A percentile compares a stretch with the other conserved stretches of the same genome.
These are phyloP conservation scores for Hermaeophaga mercurialis DNA, from an alignment of 2,888 invertebrate genomes.

Conservation along the genomic window DNA sequence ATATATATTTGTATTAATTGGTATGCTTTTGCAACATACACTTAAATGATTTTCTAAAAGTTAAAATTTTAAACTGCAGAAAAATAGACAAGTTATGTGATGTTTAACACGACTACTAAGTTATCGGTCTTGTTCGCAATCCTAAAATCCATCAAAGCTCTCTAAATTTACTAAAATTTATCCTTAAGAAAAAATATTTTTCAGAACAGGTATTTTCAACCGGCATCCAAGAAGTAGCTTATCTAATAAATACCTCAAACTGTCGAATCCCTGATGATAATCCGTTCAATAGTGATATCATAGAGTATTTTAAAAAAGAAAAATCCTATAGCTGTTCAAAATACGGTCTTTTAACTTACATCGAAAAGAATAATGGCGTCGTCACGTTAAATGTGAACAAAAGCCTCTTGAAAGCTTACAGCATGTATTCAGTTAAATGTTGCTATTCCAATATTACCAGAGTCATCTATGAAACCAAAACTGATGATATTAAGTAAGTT, in stretches of 20 bases:
- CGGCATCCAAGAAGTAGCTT: conserved; percentile 25
- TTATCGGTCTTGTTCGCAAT: too few relatives aligned
- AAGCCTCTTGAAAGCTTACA: conserved; percentile 34
- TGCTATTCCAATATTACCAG: conserved; percentile 52
- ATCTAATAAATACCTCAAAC: conserved; percentile 42
- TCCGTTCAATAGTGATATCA: conserved; percentile 45
- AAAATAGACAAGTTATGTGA: too few relatives aligned
- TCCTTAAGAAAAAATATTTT: too few relatives aligned
- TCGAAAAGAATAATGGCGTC: conserved; percentile 36
- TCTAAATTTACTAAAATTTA: too few relatives aligned
- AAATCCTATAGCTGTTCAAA: conserved; percentile 42
- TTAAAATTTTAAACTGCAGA: too few relatives aligned
- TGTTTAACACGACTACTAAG: too few relatives aligned
- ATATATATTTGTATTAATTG: too few relatives aligned
- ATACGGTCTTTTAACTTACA: conserved; percentile 43
- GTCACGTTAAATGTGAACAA: conserved; percentile 40
- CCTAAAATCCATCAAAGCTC: too few relatives aligned
- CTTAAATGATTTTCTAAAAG: too few relatives aligned
- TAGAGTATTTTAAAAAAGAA: conserved; percentile 39
- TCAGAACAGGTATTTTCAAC: conserved; percentile 13
- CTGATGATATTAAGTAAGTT: conserved; percentile 43
- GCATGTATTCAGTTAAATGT: conserved; percentile 37
- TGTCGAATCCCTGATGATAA: conserved; percentile 47
- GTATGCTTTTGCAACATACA: too few relatives aligned
- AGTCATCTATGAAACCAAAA: conserved; percentile 32